Percentiles rank a stretch among this genome's conserved stretches.
Conservation (phyloP, 1,140 invertebrate species). For the Lysiphlebus fabarum region DNA sequence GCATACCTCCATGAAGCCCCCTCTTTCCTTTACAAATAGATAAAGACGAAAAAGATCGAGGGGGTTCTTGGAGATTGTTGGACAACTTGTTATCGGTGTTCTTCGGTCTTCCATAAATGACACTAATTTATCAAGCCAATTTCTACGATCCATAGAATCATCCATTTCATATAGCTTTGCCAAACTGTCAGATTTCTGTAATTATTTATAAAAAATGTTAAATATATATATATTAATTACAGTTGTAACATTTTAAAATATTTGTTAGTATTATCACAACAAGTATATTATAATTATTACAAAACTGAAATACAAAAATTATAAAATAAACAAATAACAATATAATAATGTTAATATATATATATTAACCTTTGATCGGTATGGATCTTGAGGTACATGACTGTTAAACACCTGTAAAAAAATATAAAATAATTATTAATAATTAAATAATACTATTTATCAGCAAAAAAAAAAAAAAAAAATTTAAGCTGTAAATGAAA, state of each 20-base stretch:
- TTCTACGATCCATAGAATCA: conserved; percentile 84
- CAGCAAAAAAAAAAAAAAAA: conserved; percentile 19
- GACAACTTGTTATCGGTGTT: conserved; percentile 89
- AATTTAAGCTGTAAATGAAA: not conserved
- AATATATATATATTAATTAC: not conserved
- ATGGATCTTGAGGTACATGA: conserved; percentile 84
- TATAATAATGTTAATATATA: no score
- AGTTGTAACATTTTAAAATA: no score
- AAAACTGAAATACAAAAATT: no score
- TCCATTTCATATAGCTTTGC: conserved; percentile 96
- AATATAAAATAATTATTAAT: conserved; percentile 1
- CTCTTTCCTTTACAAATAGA: conserved; percentile 89
- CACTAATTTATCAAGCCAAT: conserved; percentile 89
- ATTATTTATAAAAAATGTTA: conserved; percentile 23
- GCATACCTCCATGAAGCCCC: conserved; percentile 95
- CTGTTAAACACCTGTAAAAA: conserved; percentile 84
- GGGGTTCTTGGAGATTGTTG: conserved; percentile 96
- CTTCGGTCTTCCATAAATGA: conserved; percentile 91
- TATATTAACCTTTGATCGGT: conserved; percentile 84
- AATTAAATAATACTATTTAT: conserved; percentile 2
- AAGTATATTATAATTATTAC: no score
- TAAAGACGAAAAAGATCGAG: conserved; percentile 96
- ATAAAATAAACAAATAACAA: no score
- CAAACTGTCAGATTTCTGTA: conserved; percentile 84
- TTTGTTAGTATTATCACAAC: not conserved